Base-by-base conservation (phyloP, 1,140 invertebrate species). In the Drosophila sturtevanti region DNA sequence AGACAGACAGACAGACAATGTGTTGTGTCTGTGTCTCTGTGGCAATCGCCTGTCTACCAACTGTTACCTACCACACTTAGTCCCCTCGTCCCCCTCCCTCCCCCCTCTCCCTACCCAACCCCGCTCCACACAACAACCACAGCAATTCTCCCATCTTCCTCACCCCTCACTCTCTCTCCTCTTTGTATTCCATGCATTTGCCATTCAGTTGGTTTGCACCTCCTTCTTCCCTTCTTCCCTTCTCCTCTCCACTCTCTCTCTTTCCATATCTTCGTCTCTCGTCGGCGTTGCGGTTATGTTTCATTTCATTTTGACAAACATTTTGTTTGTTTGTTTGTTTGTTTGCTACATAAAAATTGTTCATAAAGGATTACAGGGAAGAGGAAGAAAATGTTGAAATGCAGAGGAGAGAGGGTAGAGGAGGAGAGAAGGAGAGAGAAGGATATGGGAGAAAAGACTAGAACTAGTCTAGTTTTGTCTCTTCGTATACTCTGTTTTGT, bases 261-360 rank as follows among this genome's bases (percentile, higher is more conserved):
- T 21, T 16, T 48, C 16, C 4, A 18, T 21, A 11, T n/a, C 41
- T 3, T 38, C 12, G 37, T 48, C 27, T 10, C 16, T 48, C 7
- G 21, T 31, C 21, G 21, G 11, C 16, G n/a, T 61, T 68, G 73
- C 59, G 65, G 71, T 38, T 63, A 61, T 73, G 69, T 77, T 75
- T 75, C 72, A 69, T 75, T 76, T 63, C 70, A 58, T 59, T 74
- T 62, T 31, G 72, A 76, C 71, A 76, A 76, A 76, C 71, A 75
- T 75, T 64, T 63, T 54, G 59, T 63, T 77, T 77, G 72, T 77
- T 38, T 34, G 65, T 64, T 63, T 54, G 59, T 63, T 77, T 77
- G 72, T 77, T 34, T 31, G 65, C 24, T 12, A 10, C 14, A 27
- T 55, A 69, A 55, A 34, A 41, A 63, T 34, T 56, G 37, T 37